phyloP scores from a whole-genome alignment of 2,888 invertebrate genomes.

The Sphaerophoria taeniata region DNA sequence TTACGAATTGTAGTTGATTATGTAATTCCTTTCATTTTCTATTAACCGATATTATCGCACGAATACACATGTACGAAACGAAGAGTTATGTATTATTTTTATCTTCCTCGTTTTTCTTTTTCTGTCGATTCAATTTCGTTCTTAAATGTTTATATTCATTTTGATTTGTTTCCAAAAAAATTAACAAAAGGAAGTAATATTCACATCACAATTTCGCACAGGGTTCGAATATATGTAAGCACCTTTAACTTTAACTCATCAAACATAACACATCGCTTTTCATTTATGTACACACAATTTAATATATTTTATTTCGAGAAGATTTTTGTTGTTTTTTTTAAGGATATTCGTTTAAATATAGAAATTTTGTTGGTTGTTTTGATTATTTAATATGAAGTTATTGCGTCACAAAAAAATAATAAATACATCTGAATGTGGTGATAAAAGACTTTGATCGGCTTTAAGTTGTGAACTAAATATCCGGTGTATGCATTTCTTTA shows the following conservation, averaged over 20 bases:
- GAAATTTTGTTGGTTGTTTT: slow-evolving; percentile 53
- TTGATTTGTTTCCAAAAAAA: slow-evolving; percentile 39
- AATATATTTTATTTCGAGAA: not conserved
- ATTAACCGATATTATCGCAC: slow-evolving; percentile 76
- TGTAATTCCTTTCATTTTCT: slow-evolving; percentile 81
- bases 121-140: slow-evolving; percentile 29
- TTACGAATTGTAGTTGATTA: slow-evolving; percentile 79
- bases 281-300: slow-evolving; percentile 32
- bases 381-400: slow-evolving; percentile 51
- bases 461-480: slow-evolving; percentile 56
- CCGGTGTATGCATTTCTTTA: slow-evolving; percentile 61
- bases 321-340: slow-evolving; percentile 17
- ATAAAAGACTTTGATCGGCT: slow-evolving; percentile 54
- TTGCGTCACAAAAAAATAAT: slow-evolving; percentile 59
- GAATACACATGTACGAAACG: slow-evolving; percentile 67
- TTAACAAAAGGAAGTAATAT: slow-evolving; percentile 47
- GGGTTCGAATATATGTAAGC: slow-evolving; percentile 27
- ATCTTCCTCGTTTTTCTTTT: slow-evolving; percentile 44
- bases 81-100: slow-evolving; percentile 1
- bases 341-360: slow-evolving; percentile 39
- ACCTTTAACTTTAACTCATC: slow-evolving; percentile 31
- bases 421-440: slow-evolving; percentile 34
- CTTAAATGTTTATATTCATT: slow-evolving; percentile 37
- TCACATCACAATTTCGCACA: slow-evolving; percentile 55
- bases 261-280: slow-evolving; percentile 46